Base-by-base conservation (phyloP, 2,888 invertebrate species). In the Fragum sueziense region DNA sequence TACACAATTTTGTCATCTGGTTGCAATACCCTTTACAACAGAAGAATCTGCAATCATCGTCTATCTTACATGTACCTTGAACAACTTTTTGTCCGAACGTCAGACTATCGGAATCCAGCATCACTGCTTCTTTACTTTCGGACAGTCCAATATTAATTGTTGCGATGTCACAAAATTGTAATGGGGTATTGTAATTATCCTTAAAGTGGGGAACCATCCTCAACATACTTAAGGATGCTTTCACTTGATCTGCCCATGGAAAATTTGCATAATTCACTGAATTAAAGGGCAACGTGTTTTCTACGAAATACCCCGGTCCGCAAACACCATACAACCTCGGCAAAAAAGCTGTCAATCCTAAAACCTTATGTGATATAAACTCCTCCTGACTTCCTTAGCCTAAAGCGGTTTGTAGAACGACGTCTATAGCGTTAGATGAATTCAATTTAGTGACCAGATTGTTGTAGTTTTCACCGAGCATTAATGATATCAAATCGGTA, bases 141-240 rank as follows among this genome's bases (percentile, higher is more conserved):
- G 94, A 94, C 0, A 95, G 88, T 0, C 96, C 96, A 92, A 96
- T 96, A 90, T 96, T 95, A 76, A 95, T 94, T 78, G 95, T 93
- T 92, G 96, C 95, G 0, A 96, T 94, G 93, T 96, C 96, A 91
- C 96, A 96, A 29, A 96, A 92, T 87, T 95, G 94, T 79, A 96
- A 94, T 0, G 34, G 34, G n/a, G 95, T 95, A 85, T 95, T 95
- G 1, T 94, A 94, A 79, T 95, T 94, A 54, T 93, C 94, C 17
- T 79, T 93, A 65, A 96, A 91, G 80, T 95, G 94, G 67, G 95
- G 94, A 3, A 96, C 88, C 33, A 95, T 93, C 86, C 95, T 95
- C 82, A 96, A 91, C 29, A 96, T 95, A 92, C 95, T 94, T 20
- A 91, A 67, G 3, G 91, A 91, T n/a, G 89, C 73, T 22, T 84